Evolutionary conservation across 2,797 vertebrate species (phyloP), one percentile per base, ranked within the genome.

Genomic region (Microctenopoma lineatum): DNA sequence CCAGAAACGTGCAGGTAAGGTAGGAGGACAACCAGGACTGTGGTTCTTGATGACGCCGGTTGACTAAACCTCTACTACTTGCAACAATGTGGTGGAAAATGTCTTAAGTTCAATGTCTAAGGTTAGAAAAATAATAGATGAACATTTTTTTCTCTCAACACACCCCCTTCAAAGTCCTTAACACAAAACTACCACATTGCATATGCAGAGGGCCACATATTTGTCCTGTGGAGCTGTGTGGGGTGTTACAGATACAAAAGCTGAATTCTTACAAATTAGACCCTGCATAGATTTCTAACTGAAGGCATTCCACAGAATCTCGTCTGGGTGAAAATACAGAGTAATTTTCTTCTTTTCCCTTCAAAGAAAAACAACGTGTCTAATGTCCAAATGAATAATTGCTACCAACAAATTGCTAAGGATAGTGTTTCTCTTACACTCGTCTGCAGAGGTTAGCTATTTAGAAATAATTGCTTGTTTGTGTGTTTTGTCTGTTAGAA

Each of bases 401-500:
- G 67, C 38, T 10, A 15, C 45, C 36, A 21, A 26, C 42, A 79
- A 64, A 73, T 70, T 58, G 53, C 46, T 26, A 38, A 32, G 34
- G 52, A 67, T 55, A 14, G 45, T 54, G 26, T 69, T 62, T 80
- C 45, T 66, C 67, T 72, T 59, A 58, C 39, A 67, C 69, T 60
- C 32, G 44, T 47, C 58, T 45, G 58, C 16, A 4, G 59, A 62
- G 58, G 74, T 75, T 67, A 57, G 64, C 64, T 42, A 73, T 75
- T 75, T 59, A 25, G 47, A 72, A 77, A 75, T 83, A 76, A 87
- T 81, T 84, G 78, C 64, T 82, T 86, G 76, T 80, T 84, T 75
- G 51, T 75, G 64, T 68, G 66, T 74, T 73, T 56, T 50, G 63
- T 64, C 44, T 53, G 36, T 62, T 78, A 15, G 64, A 70, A 32